Conservation (phyloP, 2,113 vertebrate species). For the Motacilla tschutschensis region DNA sequence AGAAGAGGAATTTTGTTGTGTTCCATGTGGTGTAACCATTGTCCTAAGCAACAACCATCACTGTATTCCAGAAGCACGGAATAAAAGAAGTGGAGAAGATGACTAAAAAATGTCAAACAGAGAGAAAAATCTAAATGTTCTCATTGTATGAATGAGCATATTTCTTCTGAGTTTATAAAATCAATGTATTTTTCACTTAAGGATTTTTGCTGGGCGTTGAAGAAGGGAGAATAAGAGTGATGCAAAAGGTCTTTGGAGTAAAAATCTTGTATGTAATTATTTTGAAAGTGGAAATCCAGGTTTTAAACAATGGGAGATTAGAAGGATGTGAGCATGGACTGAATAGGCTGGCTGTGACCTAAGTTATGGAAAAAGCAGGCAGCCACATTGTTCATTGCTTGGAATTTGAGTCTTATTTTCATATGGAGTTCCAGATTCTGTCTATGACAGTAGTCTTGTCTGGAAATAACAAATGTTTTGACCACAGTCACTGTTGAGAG, state of each 20-base stretch:
- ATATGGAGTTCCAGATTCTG: not conserved
- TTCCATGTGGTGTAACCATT: not conserved
- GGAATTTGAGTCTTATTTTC: not conserved
- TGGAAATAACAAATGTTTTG: constrained; percentile 4
- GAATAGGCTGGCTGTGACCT: not conserved
- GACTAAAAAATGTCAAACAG: not conserved
- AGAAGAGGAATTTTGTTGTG: not conserved
- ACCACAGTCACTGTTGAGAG: not conserved
- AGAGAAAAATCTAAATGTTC: not conserved
- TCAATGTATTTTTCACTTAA: not conserved
- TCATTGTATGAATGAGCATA: not conserved
- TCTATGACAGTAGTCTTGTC: not conserved
- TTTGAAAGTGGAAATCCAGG: not conserved
- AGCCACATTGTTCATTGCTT: not conserved
- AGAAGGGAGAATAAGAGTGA: not conserved
- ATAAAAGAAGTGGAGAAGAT: not conserved
- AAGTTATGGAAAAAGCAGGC: not conserved
- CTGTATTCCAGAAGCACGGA: not conserved
- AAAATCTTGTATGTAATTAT: not conserved
- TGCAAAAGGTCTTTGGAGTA: not conserved
- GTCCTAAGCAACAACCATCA: not conserved
- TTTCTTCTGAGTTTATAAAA: not conserved
- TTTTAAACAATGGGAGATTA: not conserved
- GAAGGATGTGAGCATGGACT: not conserved
- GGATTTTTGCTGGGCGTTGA: not conserved